Evolutionary conservation across 2,888 invertebrate genomes (phyloP).

Genomic region (Erebia epiphron): DNA sequence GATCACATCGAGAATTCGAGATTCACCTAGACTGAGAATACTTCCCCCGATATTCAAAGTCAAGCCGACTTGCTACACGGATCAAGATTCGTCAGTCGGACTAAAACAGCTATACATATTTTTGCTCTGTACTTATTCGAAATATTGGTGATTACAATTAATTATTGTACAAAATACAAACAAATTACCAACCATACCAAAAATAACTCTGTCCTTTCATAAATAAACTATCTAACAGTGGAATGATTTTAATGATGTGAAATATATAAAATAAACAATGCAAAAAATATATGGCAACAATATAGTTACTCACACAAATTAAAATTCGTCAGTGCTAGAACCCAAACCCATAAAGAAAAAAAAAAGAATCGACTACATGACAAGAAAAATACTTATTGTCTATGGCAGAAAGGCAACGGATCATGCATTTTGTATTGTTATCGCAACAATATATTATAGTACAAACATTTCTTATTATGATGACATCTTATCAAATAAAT

Average conservation of each 20-base stretch:
- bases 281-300: conserved; percentile 39
- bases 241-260: conserved; percentile 48
- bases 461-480: conserved; percentile 35
- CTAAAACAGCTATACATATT: conserved; percentile 42
- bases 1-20: conserved; percentile 64
- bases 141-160: conserved; percentile 55
- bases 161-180: conserved; percentile 30
- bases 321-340: conserved; percentile 6
- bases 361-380: conserved; percentile 27
- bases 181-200: conserved; percentile 22
- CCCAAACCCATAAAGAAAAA: not conserved
- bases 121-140: conserved; percentile 51
- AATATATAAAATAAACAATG: conserved; percentile 35
- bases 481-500: no score
- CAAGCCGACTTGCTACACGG: conserved; percentile 25
- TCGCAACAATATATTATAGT: conserved; percentile 24
- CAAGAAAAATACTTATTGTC: conserved; percentile 41
- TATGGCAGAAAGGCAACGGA: conserved; percentile 43
- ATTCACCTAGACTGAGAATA: conserved; percentile 46
- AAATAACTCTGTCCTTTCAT: conserved; percentile 19
- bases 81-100: conserved; percentile 34
- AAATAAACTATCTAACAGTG: conserved; percentile 40
- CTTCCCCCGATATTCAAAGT: conserved; percentile 36
- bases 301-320: conserved; percentile 20
- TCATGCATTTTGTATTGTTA: conserved; percentile 34